Percentiles rank a stretch among this genome's conserved stretches.
Conservation (phyloP, 37 sponge, comb jelly and placozoan species). For the Cladorhizidae sp. region DNA sequence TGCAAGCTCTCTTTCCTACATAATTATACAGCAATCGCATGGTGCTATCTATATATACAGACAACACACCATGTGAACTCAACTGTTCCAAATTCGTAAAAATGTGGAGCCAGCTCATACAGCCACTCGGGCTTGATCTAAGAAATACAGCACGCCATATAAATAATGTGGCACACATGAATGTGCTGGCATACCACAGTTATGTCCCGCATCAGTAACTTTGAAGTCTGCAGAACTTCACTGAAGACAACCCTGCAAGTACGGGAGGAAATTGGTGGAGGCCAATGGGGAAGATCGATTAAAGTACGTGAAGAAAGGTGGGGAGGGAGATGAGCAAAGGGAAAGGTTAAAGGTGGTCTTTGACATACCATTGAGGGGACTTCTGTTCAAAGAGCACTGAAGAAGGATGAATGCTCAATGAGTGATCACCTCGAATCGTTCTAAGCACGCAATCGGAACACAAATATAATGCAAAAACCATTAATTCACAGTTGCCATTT, state of each 20-base stretch:
- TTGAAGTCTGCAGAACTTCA: constrained; percentile 81
- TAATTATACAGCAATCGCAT: not conserved
- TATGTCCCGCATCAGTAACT: constrained; percentile 81
- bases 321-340: not conserved
- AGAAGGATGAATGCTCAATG: constrained; percentile 80
- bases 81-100: constrained; percentile 96
- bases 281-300: not conserved
- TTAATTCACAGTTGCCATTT: not conserved
- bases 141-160: not conserved
- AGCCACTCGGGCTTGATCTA: constrained; percentile 94
- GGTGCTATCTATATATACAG: not conserved
- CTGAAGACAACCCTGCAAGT: constrained; percentile 49
- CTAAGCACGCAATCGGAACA: constrained; percentile 27
- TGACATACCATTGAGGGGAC: constrained; percentile 64
- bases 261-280: not conserved
- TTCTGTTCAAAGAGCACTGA: constrained; percentile 71
- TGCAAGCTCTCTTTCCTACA: constrained; percentile 78
- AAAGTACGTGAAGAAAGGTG: too few species aligned
- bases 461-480: not conserved
- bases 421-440: constrained; percentile 77
- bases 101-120: constrained; percentile 91
- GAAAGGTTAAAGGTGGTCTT: not conserved
- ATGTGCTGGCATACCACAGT: constrained; percentile 67
- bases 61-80: constrained; percentile 5
- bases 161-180: not conserved